Percentiles rank a stretch among this genome's conserved stretches.
These are phyloP conservation scores for Muscicapa comitata DNA, from an alignment of 2,797 vertebrate genomes.

Conservation along the genomic window DNA sequence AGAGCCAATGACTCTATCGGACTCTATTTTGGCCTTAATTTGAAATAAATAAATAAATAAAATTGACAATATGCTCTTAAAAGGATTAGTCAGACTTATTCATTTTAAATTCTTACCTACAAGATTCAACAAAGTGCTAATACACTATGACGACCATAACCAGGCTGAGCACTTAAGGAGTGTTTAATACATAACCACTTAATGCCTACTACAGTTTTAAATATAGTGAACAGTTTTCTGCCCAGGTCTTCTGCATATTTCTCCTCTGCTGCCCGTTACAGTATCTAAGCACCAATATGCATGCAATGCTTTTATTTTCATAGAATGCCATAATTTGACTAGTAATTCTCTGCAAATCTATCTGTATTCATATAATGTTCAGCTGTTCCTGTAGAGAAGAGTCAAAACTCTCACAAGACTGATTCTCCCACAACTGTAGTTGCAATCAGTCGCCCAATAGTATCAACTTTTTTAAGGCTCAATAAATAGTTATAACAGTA, in stretches of 20 bases:
- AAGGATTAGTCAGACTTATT: constrained; percentile 59
- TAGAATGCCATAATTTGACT: constrained; percentile 11
- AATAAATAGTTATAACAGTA: not conserved
- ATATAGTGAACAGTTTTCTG: constrained; percentile 21
- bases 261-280: constrained; percentile 43
- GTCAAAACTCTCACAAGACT: not conserved
- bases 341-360: not conserved
- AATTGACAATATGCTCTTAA: constrained; percentile 60
- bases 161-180: constrained; percentile 37
- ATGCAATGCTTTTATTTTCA: constrained; percentile 73
- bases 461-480: not conserved
- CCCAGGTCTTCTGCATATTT: constrained; percentile 41
- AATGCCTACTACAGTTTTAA: constrained; percentile 38
- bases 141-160: constrained; percentile 32
- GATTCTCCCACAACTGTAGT: not conserved
- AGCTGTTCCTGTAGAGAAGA: not conserved
- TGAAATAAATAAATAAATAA: constrained; percentile 71
- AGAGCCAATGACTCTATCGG: constrained; percentile 88
- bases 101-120: constrained; percentile 59
- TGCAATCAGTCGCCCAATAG: not conserved
- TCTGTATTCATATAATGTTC: not conserved
- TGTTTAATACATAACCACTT: constrained; percentile 45
- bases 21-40: constrained; percentile 91
- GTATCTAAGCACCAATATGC: constrained; percentile 67
- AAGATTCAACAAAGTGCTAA: constrained; percentile 61